Conservation (phyloP, 1,140 invertebrate genomes). For the Platorchestia sp. region DNA sequence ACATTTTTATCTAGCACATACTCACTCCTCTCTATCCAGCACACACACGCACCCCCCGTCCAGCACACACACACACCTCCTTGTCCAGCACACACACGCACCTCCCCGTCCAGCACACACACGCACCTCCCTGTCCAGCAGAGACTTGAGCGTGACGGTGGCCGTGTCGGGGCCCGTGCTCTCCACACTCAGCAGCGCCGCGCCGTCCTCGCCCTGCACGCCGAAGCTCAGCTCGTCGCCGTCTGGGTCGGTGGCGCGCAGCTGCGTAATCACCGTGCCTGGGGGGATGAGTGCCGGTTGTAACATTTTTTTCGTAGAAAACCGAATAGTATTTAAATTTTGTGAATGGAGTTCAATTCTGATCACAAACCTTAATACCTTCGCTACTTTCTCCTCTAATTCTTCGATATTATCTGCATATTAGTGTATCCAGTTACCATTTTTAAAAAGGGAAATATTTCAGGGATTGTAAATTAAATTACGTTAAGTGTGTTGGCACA, state of each 20-base stretch:
- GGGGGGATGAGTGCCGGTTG: constrained; percentile 68
- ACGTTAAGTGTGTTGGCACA: background rate
- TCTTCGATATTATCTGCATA: constrained; percentile 23
- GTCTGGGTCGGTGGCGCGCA: constrained; percentile 86
- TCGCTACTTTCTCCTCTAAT: background rate
- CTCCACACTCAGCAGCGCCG: constrained; percentile 87
- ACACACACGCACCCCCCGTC: constrained; percentile 57
- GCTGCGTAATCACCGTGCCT: constrained; percentile 87
- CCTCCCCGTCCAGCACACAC: too few species aligned
- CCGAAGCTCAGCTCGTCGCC: constrained; percentile 88
- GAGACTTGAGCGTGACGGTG: constrained; percentile 87
- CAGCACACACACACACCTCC: too few species aligned
- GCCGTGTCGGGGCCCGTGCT: constrained; percentile 85
- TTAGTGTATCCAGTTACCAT: too few species aligned
- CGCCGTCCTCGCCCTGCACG: constrained; percentile 81
- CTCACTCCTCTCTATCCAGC: too few species aligned
- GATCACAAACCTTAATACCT: constrained; percentile 4
- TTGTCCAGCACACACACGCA: constrained; percentile 58
- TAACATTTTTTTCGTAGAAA: too few species aligned
- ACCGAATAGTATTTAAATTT: background rate
- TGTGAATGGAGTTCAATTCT: too few species aligned
- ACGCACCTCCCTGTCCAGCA: constrained; percentile 88
- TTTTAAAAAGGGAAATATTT: background rate
- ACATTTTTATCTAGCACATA: too few species aligned
- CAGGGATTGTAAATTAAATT: background rate